Conservation (phyloP, 2,888 invertebrate species). For the Pachliopta kotzebuea region DNA sequence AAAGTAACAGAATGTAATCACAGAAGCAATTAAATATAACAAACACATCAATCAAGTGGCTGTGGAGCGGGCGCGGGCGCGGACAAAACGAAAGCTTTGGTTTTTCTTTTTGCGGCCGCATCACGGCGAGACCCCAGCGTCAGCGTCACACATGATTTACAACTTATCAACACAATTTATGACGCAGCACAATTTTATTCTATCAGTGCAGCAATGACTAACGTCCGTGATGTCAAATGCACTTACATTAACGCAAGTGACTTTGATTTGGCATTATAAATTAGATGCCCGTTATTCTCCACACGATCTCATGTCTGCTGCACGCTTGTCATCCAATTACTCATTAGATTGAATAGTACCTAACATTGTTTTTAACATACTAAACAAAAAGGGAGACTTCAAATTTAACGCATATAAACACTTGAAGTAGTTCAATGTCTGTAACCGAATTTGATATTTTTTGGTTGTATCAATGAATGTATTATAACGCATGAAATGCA, state of each 20-base stretch:
- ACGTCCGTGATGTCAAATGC: conserved; percentile 23
- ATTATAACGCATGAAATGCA: too few relatives aligned
- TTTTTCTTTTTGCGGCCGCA: conserved; percentile 53
- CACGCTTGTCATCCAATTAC: background rate
- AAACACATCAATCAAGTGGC: conserved; percentile 51
- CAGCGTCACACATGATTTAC: conserved; percentile 35
- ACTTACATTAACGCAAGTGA: conserved; percentile 25
- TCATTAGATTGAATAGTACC: background rate
- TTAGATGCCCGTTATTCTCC: conserved; percentile 13
- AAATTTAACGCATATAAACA: background rate
- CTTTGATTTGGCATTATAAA: conserved; percentile 22
- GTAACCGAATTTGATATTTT: too few relatives aligned
- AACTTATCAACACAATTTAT: conserved; percentile 37
- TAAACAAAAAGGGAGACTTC: background rate
- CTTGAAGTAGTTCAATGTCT: too few relatives aligned
- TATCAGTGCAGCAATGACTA: conserved; percentile 21
- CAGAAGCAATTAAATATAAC: conserved; percentile 47
- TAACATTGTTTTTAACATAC: background rate
- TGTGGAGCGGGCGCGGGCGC: conserved; percentile 35
- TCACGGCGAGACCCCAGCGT: conserved; percentile 35
- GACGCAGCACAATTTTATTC: conserved; percentile 31
- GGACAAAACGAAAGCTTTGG: conserved; percentile 42
- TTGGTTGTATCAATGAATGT: too few relatives aligned
- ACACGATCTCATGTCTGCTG: background rate
- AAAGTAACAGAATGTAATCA: conserved; percentile 43